Evolutionary conservation across 2,888 invertebrate species (phyloP).

Genomic region (Drosophila neonasuta): DNA sequence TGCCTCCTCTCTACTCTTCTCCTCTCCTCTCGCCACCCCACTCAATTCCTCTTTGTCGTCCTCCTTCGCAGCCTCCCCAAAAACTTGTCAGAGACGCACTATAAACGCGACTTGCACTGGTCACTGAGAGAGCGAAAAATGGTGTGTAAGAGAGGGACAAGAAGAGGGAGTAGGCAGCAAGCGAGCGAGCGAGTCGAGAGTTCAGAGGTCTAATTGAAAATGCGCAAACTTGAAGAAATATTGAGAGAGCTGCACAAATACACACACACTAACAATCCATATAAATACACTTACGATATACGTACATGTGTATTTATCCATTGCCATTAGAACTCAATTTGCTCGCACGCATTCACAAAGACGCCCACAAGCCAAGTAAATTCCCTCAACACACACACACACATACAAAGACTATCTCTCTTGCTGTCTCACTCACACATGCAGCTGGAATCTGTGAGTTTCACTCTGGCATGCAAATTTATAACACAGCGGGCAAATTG

Average conservation of each 20-base stretch:
- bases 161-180: constrained; percentile 19
- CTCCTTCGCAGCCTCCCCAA: constrained; percentile 3
- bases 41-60: too few species aligned
- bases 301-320: constrained; percentile 32
- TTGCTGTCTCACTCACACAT: constrained; percentile 1
- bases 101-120: constrained; percentile 45
- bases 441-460: constrained; percentile 5
- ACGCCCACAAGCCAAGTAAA: constrained; percentile 59
- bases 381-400: background rate
- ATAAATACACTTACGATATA: constrained; percentile 6
- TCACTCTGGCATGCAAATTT: constrained; percentile 67
- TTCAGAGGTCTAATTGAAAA: constrained; percentile 81
- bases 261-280: background rate
- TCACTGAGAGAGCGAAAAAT: constrained; percentile 15
- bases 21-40: too few species aligned
- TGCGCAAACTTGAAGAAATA: constrained; percentile 73
- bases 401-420: background rate
- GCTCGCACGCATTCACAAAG: constrained; percentile 53
- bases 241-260: constrained; percentile 55
- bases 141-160: constrained; percentile 12
- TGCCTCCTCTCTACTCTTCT: background rate
- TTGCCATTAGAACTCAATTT: constrained; percentile 73
- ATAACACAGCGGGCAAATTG: constrained; percentile 77
- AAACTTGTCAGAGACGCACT: constrained; percentile 65
- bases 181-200: constrained; percentile 55